These are phyloP conservation scores for Pseudomyrmex gracilis DNA, from an alignment of 1,140 invertebrate species.

Conservation along the genomic window DNA sequence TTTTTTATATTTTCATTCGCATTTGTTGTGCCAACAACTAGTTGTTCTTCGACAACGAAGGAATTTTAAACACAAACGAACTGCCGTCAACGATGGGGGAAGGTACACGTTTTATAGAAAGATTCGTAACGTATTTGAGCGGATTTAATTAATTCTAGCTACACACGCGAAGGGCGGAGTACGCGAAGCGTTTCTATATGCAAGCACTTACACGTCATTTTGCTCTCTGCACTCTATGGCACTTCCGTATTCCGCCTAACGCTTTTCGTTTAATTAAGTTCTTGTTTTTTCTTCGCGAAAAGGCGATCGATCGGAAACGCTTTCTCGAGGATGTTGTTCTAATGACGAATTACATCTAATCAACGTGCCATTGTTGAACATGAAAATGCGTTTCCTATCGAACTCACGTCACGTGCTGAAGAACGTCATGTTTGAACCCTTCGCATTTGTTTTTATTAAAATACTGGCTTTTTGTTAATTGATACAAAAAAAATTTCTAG, in stretches of 20 bases:
- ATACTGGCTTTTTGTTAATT: constrained; percentile 1
- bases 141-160: constrained; percentile 47
- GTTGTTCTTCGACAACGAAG: constrained; percentile 18
- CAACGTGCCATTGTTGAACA: neutral
- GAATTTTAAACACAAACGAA: constrained; percentile 63
- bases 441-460: constrained; percentile 1
- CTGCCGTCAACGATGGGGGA: constrained; percentile 47
- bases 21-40: constrained; percentile 24
- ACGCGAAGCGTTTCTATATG: constrained; percentile 34
- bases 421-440: constrained; percentile 34
- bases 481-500: neutral
- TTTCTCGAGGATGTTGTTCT: constrained; percentile 33
- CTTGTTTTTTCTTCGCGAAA: neutral
- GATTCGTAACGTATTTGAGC: constrained; percentile 83
- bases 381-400: constrained; percentile 23
- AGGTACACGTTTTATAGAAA: constrained; percentile 79
- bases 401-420: neutral
- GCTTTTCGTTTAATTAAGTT: constrained; percentile 53
- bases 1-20: neutral
- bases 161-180: constrained; percentile 65
- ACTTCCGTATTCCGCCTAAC: constrained; percentile 59
- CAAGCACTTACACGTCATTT: constrained; percentile 49
- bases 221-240: constrained; percentile 49
- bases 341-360: constrained; percentile 15
- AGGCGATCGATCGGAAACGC: constrained; percentile 50